phyloP scores from a whole-genome alignment of 2,113 vertebrate species.

The Condylura cristata region DNA sequence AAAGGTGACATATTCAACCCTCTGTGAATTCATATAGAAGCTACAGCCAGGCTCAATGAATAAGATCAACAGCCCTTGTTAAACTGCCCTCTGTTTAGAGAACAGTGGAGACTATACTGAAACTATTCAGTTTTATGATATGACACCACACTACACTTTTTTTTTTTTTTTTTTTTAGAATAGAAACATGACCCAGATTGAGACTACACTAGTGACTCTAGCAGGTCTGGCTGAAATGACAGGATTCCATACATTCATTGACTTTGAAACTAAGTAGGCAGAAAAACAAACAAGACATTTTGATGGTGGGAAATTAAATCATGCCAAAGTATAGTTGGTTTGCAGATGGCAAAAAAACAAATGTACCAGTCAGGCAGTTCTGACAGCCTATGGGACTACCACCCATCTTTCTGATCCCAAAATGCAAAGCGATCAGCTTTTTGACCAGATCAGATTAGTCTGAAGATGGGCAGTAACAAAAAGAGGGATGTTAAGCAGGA shows the following conservation, averaged over 20 bases:
- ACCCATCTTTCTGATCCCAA: slow-evolving; percentile 97
- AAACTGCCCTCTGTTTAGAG: too few relatives aligned
- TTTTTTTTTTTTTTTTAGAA: neutral
- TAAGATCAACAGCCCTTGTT: too few relatives aligned
- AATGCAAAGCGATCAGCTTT: slow-evolving; percentile 96
- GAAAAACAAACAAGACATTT: neutral
- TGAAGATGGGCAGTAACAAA: slow-evolving; percentile 98
- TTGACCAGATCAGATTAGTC: slow-evolving; percentile 97
- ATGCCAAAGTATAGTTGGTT: neutral
- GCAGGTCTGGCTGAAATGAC: neutral
- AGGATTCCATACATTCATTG: neutral
- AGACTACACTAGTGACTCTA: neutral
- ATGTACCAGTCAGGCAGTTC: slow-evolving; percentile 96
- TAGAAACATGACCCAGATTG: neutral
- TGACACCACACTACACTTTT: too few relatives aligned
- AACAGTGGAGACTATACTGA: too few relatives aligned
- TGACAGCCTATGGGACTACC: slow-evolving; percentile 96
- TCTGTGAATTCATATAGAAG: too few relatives aligned
- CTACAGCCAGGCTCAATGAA: too few relatives aligned
- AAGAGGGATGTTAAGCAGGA: slow-evolving; percentile 96
- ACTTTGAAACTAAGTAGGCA: neutral
- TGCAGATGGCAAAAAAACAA: slow-evolving; percentile 97
- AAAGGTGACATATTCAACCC: too few relatives aligned
- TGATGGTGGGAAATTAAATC: neutral
- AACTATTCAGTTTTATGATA: too few relatives aligned